Percentiles rank a stretch among this genome's conserved stretches.
Evolutionary conservation across 2,888 invertebrate species (phyloP).

Genomic region (Anagyrus pseudococci): DNA sequence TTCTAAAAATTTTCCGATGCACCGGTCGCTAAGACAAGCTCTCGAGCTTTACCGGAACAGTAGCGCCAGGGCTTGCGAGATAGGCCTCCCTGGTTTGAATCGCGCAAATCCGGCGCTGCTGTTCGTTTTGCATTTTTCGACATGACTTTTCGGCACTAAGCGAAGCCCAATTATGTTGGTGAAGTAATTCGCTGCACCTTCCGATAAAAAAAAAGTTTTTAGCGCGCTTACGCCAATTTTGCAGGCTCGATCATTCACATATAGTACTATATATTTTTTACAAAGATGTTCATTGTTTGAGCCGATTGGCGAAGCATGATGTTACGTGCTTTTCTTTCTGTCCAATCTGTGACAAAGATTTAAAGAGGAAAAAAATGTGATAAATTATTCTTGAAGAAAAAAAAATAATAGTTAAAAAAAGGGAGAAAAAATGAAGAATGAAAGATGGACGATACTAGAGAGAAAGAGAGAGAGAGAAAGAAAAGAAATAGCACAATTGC

Average conservation of each 20-base stretch:
- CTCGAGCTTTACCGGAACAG: constrained; percentile 31
- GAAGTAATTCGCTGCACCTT: constrained; percentile 35
- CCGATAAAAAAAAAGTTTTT: constrained; percentile 22
- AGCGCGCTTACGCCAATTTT: constrained; percentile 37
- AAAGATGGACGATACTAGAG: constrained; percentile 46
- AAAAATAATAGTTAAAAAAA: constrained; percentile 54
- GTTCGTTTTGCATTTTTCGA: constrained; percentile 37
- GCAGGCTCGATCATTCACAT: constrained; percentile 56
- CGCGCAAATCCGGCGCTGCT: constrained; percentile 24
- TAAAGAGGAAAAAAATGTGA: constrained; percentile 49
- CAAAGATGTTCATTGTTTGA: constrained; percentile 60
- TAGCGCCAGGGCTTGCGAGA: constrained; percentile 27
- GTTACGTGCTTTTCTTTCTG: constrained; percentile 55
- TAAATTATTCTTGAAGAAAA: constrained; percentile 60
- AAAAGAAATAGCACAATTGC: constrained; percentile 55
- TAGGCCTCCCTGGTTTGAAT: constrained; percentile 2
- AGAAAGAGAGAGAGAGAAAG: constrained; percentile 38
- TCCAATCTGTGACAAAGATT: constrained; percentile 57
- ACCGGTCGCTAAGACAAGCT: constrained; percentile 29
- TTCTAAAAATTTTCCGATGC: constrained; percentile 31
- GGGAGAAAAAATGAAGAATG: constrained; percentile 46
- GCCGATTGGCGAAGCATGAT: constrained; percentile 54
- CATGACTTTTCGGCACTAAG: constrained; percentile 32
- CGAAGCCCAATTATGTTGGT: constrained; percentile 38
- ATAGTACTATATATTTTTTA: constrained; percentile 61